Percentiles rank a stretch among this genome's conserved stretches.
Conservation (phyloP, 1,140 invertebrate genomes). For the Pogonomyrmex barbatus region DNA sequence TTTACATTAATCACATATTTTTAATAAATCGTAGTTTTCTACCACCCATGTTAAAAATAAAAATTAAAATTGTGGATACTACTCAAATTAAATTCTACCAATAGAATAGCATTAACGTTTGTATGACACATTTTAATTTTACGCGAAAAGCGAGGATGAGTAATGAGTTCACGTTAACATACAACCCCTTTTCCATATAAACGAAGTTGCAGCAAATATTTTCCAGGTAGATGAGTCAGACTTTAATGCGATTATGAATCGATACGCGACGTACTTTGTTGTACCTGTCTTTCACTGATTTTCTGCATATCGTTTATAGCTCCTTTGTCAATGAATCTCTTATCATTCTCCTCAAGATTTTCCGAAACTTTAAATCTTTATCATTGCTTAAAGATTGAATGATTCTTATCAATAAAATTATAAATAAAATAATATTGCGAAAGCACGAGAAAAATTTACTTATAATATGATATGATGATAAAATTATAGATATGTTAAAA, state of each 20-base stretch:
- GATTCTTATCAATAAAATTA: constrained; percentile 34
- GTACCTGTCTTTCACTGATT: neutral
- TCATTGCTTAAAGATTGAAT: constrained; percentile 31
- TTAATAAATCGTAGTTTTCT: neutral
- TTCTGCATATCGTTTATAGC: neutral
- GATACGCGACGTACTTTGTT: constrained; percentile 53
- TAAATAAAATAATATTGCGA: neutral
- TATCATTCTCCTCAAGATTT: constrained; percentile 16
- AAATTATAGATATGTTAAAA: neutral
- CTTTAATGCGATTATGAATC: constrained; percentile 62
- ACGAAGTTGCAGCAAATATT: constrained; percentile 59
- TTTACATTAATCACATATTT: neutral
- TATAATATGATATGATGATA: neutral
- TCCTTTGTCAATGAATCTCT: neutral
- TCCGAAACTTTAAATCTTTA: constrained; percentile 31
- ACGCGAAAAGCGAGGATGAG: neutral
- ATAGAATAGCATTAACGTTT: constrained; percentile 29
- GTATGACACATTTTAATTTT: constrained; percentile 33
- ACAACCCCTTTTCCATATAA: constrained; percentile 14
- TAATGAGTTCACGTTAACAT: neutral
- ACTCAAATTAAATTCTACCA: constrained; percentile 25
- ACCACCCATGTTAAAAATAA: neutral
- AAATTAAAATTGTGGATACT: constrained; percentile 10
- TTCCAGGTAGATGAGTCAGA: constrained; percentile 24
- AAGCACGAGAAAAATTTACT: neutral